Evolutionary conservation across 2,113 vertebrate species (phyloP).

Genomic region (Zosterops borbonicus): DNA sequence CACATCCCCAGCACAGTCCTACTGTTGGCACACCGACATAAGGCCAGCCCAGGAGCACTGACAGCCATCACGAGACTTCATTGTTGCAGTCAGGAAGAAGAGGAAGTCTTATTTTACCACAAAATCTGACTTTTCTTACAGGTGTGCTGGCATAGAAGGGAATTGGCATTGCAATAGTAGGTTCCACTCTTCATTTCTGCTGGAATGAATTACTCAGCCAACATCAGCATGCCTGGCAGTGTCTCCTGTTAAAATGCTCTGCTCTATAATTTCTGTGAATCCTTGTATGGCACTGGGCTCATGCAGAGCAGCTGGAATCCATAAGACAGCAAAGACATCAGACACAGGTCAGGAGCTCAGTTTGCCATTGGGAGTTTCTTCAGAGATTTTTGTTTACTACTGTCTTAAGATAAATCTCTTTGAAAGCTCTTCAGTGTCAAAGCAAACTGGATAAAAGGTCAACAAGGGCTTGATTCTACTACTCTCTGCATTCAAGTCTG

Average conservation of each 20-base stretch:
- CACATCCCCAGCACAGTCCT: background rate
- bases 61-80: background rate
- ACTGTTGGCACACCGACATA: rapidly evolving
- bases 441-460: slow-evolving; percentile 4
- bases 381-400: background rate
- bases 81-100: background rate
- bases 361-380: background rate
- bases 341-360: background rate
- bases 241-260: background rate
- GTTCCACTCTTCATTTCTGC: background rate
- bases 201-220: background rate
- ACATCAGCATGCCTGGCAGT: background rate
- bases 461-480: background rate
- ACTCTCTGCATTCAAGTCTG: background rate
- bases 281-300: background rate
- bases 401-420: background rate
- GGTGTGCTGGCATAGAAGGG: background rate
- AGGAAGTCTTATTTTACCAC: background rate
- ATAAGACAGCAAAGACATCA: background rate
- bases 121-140: background rate
- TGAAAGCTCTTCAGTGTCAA: background rate
- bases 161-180: background rate
- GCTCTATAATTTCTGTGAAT: background rate
- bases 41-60: background rate
- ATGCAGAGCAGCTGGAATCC: background rate